A percentile compares a stretch with the other conserved stretches of the same genome.
These are phyloP conservation scores for Phycodurus eques DNA, from an alignment of 2,113 vertebrate species.

Conservation along the genomic window DNA sequence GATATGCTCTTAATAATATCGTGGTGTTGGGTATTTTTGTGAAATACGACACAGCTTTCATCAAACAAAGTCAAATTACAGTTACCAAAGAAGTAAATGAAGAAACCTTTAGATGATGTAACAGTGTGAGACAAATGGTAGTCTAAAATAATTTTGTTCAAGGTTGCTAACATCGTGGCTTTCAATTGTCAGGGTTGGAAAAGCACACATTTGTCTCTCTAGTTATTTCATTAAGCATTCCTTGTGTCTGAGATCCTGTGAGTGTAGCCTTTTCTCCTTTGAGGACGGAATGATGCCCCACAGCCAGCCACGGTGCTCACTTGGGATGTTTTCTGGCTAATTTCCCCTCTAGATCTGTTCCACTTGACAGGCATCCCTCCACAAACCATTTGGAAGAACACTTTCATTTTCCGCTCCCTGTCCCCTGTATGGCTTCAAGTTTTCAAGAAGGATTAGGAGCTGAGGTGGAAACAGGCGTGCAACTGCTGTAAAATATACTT, in stretches of 20 bases:
- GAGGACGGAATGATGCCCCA: slow-evolving; percentile 49
- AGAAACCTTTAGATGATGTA: not conserved
- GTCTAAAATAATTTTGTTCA: slow-evolving; percentile 3
- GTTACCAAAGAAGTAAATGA: not conserved
- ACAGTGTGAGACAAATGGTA: not conserved
- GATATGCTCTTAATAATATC: not conserved
- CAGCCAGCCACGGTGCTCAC: slow-evolving; percentile 33
- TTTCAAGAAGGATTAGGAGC: slow-evolving; percentile 57
- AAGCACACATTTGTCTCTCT: slow-evolving; percentile 12
- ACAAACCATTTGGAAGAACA: slow-evolving; percentile 58
- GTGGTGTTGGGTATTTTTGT: not conserved
- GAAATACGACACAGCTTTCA: not conserved
- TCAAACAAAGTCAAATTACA: not conserved
- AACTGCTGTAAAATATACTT: slow-evolving; percentile 29
- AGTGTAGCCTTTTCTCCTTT: slow-evolving; percentile 17
- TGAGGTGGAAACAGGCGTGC: slow-evolving; percentile 37
- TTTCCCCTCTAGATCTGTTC: slow-evolving; percentile 55
- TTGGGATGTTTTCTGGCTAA: slow-evolving; percentile 59
- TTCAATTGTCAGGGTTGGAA: slow-evolving; percentile 3
- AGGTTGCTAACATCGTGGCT: not conserved
- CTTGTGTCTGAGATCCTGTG: slow-evolving; percentile 32
- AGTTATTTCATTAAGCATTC: slow-evolving; percentile 32
- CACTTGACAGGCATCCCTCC: slow-evolving; percentile 56
- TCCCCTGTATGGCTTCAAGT: slow-evolving; percentile 42
- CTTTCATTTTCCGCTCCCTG: slow-evolving; percentile 54